phyloP scores from a whole-genome alignment of 2,113 vertebrate species.

The Paedocypris sp. region DNA sequence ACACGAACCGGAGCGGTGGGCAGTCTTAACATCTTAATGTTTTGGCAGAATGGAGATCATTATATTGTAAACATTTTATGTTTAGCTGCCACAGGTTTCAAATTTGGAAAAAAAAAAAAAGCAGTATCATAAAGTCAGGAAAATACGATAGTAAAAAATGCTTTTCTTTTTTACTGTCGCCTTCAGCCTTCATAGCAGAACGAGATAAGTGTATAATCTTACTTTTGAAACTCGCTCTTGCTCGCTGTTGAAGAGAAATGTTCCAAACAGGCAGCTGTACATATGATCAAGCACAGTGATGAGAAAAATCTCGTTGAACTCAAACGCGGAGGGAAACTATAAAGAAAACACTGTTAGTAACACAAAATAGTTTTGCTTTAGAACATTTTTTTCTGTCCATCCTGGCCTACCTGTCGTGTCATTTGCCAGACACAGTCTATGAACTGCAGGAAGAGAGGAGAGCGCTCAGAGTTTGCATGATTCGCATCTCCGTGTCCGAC shows the following conservation, averaged over 20 bases:
- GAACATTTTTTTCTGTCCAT: neutral
- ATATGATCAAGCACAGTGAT: constrained; percentile 90
- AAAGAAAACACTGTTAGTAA: neutral
- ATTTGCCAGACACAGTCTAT: constrained; percentile 98
- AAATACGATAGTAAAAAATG: too few relatives aligned
- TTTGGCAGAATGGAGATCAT: too few relatives aligned
- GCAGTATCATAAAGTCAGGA: too few relatives aligned
- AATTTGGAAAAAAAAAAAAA: too few relatives aligned
- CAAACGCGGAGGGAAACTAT: constrained; percentile 91
- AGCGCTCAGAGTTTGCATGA: constrained; percentile 84
- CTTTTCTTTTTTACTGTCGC: too few relatives aligned
- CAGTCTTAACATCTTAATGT: too few relatives aligned
- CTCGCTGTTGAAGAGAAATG: constrained; percentile 88
- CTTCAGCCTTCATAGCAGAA: too few relatives aligned
- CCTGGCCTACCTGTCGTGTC: constrained; percentile 82
- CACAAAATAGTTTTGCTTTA: neutral
- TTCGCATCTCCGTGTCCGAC: constrained; percentile 87
- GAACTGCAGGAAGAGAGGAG: constrained; percentile 93
- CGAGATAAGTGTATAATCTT: neutral
- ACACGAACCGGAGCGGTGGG: too few relatives aligned
- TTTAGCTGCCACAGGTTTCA: too few relatives aligned
- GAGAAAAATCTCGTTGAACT: constrained; percentile 92
- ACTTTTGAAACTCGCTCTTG: constrained; percentile 60
- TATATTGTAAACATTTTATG: too few relatives aligned
- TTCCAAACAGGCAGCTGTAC: constrained; percentile 93